Evolutionary conservation across 2,888 invertebrate species (phyloP).

Genomic region (Andricus curvator): DNA sequence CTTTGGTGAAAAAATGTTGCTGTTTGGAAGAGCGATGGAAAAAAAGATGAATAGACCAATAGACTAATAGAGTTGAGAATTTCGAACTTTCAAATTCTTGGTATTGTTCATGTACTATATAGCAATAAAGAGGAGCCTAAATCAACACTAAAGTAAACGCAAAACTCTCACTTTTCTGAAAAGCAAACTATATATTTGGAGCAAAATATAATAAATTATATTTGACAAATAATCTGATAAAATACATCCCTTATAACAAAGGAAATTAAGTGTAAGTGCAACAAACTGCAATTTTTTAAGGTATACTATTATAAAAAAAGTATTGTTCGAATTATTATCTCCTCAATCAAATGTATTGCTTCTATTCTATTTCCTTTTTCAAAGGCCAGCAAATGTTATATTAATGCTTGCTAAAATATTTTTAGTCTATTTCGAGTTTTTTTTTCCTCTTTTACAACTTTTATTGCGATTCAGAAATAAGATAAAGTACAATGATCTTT

Average conservation of each 20-base stretch:
- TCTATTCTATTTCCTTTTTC: too few relatives aligned
- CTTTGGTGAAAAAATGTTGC: too few relatives aligned
- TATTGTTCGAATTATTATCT: too few relatives aligned
- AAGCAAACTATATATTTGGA: not conserved
- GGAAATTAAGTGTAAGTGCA: too few relatives aligned
- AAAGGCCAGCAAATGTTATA: too few relatives aligned
- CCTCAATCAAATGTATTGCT: too few relatives aligned
- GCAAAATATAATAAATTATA: not conserved
- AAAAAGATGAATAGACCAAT: not conserved
- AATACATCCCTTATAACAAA: too few relatives aligned
- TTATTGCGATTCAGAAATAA: not conserved
- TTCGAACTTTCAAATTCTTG: not conserved
- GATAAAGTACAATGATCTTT: not conserved
- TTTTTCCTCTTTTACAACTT: not conserved
- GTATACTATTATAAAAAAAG: too few relatives aligned
- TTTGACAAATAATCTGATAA: not conserved
- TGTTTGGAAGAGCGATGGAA: not conserved
- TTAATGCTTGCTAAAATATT: too few relatives aligned
- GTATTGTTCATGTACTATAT: too few relatives aligned
- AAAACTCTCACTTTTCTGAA: not conserved
- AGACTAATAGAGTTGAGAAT: not conserved
- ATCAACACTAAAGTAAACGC: not conserved
- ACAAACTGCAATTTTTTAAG: too few relatives aligned
- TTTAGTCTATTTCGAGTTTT: not conserved
- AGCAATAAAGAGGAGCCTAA: conserved; percentile 1